phyloP scores from a whole-genome alignment of 1,140 invertebrate species.

The Ectropis grisescens region DNA sequence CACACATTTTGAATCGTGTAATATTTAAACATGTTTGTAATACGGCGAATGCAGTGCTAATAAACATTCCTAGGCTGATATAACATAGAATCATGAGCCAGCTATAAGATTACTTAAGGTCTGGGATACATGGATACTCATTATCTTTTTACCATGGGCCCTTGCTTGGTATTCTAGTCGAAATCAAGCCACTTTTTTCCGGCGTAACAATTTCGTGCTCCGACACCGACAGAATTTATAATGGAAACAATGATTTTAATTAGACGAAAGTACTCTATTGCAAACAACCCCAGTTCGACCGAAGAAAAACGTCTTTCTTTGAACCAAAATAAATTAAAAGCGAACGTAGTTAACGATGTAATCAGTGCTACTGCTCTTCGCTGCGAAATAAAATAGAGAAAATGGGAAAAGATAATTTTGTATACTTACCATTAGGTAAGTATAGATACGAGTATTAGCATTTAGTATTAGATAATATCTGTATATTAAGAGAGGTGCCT shows the following conservation, averaged over 20 bases:
- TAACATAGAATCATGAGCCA: neutral
- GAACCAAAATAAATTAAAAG: conserved; percentile 23
- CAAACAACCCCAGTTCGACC: conserved; percentile 8
- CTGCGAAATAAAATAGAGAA: neutral
- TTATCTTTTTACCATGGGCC: too few species aligned
- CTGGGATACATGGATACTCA: too few species aligned
- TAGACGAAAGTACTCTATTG: conserved; percentile 21
- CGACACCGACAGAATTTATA: conserved; percentile 10
- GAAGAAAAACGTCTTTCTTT: conserved; percentile 13
- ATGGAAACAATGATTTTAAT: conserved; percentile 26
- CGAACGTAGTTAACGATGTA: conserved; percentile 7
- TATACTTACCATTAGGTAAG: neutral
- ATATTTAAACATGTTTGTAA: too few species aligned
- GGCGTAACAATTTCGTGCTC: conserved; percentile 3
- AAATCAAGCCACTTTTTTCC: neutral
- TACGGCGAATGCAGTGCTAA: too few species aligned
- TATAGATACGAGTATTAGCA: neutral
- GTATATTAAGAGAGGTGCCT: too few species aligned
- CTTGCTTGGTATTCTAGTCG: neutral
- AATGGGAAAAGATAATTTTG: neutral
- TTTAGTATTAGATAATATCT: too few species aligned
- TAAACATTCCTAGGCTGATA: neutral
- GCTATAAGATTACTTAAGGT: too few species aligned
- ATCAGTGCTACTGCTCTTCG: neutral
- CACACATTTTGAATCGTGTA: too few species aligned